phyloP scores from a whole-genome alignment of 2,888 invertebrate genomes.

The Limnephilus marmoratus region DNA sequence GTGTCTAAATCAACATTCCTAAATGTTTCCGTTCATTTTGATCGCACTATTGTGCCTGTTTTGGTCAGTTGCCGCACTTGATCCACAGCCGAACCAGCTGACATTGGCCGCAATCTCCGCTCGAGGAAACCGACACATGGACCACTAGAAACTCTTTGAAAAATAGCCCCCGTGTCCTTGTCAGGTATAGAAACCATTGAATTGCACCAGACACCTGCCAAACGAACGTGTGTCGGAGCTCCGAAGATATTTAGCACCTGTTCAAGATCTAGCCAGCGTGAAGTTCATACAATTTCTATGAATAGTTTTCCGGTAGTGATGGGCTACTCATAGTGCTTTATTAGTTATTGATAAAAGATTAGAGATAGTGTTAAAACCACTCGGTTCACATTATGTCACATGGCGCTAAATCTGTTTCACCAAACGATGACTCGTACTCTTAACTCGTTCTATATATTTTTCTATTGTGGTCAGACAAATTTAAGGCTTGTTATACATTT shows the following conservation, averaged over 20 bases:
- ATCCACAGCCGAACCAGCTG: neutral
- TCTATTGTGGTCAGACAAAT: too few species aligned
- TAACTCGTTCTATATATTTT: too few species aligned
- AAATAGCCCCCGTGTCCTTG: neutral
- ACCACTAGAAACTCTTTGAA: neutral
- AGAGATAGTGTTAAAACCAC: too few species aligned
- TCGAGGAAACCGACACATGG: neutral
- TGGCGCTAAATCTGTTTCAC: too few species aligned
- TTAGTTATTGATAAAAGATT: neutral
- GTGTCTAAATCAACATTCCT: neutral
- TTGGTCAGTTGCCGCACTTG: neutral
- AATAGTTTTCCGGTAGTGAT: neutral
- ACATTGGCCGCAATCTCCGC: neutral
- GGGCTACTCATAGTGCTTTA: neutral
- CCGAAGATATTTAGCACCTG: neutral
- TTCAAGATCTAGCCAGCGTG: neutral
- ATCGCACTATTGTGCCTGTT: neutral
- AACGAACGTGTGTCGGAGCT: neutral
- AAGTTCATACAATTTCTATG: neutral
- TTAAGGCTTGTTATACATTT: too few species aligned
- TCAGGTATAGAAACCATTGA: neutral
- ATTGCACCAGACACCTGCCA: neutral
- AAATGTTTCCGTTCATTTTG: neutral
- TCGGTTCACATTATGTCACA: too few species aligned
- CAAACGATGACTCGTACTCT: too few species aligned